phyloP scores from a whole-genome alignment of 1,140 invertebrate species.

The Holcopasites calliopsidis region DNA sequence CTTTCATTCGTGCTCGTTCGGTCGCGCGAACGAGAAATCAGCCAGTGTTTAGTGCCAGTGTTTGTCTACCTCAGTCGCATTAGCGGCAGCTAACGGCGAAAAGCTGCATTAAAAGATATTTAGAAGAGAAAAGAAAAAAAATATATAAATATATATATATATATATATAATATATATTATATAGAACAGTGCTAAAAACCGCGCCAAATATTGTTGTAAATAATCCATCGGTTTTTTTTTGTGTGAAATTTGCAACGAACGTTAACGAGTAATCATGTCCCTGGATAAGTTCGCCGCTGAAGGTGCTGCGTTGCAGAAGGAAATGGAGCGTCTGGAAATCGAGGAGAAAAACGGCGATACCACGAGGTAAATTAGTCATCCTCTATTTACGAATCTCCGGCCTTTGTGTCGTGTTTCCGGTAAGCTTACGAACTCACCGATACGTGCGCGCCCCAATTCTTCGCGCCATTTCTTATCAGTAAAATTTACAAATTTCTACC shows the following conservation, averaged over 20 bases:
- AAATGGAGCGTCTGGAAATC: constrained; percentile 76
- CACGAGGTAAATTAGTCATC: constrained; percentile 69
- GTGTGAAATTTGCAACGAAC: constrained; percentile 41
- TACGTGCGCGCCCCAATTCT: background rate
- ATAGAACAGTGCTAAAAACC: constrained; percentile 38
- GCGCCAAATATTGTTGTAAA: constrained; percentile 24
- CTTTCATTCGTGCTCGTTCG: constrained; percentile 38
- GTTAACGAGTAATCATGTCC: constrained; percentile 63
- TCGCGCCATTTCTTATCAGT: constrained; percentile 27
- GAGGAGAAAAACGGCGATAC: constrained; percentile 76
- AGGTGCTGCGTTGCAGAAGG: constrained; percentile 69
- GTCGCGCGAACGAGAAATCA: constrained; percentile 41
- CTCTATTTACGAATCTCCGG: constrained; percentile 15
- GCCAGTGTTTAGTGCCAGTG: constrained; percentile 70
- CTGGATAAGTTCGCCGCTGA: constrained; percentile 75
- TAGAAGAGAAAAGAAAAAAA: constrained; percentile 27
- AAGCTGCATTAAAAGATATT: constrained; percentile 50
- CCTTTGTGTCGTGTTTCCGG: constrained; percentile 27
- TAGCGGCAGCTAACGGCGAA: constrained; percentile 56
- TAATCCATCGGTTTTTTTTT: constrained; percentile 25
- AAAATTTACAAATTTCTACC: too few relatives aligned
- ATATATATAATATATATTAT: constrained; percentile 50
- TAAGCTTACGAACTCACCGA: constrained; percentile 11
- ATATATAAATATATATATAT: constrained; percentile 62
- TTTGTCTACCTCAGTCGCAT: constrained; percentile 72